Base-by-base conservation (phyloP, 2,113 vertebrate genomes). In the Mandrillus leucophaeus region DNA sequence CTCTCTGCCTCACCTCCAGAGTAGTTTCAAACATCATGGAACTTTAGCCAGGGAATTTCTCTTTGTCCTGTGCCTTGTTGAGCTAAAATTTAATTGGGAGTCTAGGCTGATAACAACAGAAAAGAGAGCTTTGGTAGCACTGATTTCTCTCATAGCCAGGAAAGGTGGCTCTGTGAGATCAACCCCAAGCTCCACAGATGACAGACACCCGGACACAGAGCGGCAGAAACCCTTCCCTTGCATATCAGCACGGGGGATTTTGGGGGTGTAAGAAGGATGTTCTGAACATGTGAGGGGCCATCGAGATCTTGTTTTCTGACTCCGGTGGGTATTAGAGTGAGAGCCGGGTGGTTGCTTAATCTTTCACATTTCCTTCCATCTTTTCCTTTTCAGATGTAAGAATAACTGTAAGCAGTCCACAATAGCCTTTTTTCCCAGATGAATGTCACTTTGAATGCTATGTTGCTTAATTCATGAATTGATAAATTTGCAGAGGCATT, bases 341-440 rank as follows among this genome's bases (percentile, higher is more conserved):
- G 22, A 90, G 30, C 52, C 75, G 25, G 66, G 17, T 3, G 20
- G 3, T 85, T 45, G 27, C 88, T 93, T 95, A 30, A 82, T 91
- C 59, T 64, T 73, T 70, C 96, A 17, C 23, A 35, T 66, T 16
- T 38, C 35, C 87, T 81, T 92, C 38, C 23, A 50, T 78, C 12
- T 57, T 80, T 92, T 93, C 27, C 30, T 90, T 94, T 90, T 72
- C 43, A 92, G 92, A 57, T 68, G 79, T 81, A 84, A 96, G 40
- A 89, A 45, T 90, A 83, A 35, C 27, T 50, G 1, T 75, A 64
- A 87, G 45, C 45, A n/a, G 35, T 38, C 70, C 32, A 64, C 2
- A 48, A 64, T 61, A 83, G n/a, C 23, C 30, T 90, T 88, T 55
- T 79, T 50, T 90, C 61, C 52, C 25, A 68, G 8, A 43, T 93